Conservation (phyloP, 2,797 vertebrate species). For the Remorina albescens region DNA sequence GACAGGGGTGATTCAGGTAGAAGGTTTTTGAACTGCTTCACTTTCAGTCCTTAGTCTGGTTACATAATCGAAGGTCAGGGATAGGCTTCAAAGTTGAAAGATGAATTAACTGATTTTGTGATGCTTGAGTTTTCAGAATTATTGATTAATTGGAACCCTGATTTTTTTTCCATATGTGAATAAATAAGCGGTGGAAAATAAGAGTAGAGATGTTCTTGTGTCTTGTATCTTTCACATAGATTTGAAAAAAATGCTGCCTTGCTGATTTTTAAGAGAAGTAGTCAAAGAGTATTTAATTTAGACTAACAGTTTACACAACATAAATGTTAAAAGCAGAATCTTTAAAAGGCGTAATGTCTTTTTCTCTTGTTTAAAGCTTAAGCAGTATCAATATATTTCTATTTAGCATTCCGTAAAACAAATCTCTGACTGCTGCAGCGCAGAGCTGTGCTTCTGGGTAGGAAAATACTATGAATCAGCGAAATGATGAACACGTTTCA, state of each 20-base stretch:
- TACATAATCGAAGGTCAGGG: constrained; percentile 12
- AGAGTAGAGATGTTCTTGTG: neutral
- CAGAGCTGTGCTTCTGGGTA: constrained; percentile 47
- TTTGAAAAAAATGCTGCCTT: neutral
- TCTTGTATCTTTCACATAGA: neutral
- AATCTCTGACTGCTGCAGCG: constrained; percentile 44
- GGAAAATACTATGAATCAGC: constrained; percentile 71
- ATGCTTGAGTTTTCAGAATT: constrained; percentile 9
- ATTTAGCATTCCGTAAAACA: constrained; percentile 58
- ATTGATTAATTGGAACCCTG: neutral
- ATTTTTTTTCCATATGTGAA: neutral
- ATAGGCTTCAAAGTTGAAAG: constrained; percentile 14
- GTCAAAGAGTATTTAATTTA: neutral
- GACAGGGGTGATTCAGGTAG: constrained; percentile 15
- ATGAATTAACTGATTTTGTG: neutral
- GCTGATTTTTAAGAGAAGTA: neutral
- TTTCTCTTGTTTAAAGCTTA: constrained; percentile 13
- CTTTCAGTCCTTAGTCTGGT: constrained; percentile 28
- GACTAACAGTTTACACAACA: neutral
- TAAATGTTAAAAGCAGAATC: too few species aligned
- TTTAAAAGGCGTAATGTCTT: constrained; percentile 29
- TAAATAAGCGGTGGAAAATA: constrained; percentile 4
- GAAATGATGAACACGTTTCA: constrained; percentile 67
- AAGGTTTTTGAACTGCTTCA: constrained; percentile 21
- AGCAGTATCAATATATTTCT: constrained; percentile 40